Evolutionary conservation across 2,888 invertebrate species (phyloP).

Genomic region (Mythimna albipuncta): DNA sequence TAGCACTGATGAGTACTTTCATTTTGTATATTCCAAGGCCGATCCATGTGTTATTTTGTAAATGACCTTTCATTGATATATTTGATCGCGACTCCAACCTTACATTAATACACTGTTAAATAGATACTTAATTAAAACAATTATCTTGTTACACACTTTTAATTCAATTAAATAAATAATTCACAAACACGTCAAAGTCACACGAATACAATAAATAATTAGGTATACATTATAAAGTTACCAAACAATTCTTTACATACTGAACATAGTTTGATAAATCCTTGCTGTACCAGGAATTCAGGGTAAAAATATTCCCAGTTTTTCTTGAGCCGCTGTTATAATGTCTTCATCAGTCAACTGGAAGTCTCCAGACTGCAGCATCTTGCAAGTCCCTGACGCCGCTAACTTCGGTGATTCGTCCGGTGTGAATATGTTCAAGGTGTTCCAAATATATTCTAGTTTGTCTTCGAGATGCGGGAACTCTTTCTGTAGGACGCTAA

Average conservation of each 20-base stretch:
- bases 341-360: constrained; percentile 54
- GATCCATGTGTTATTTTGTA: no score
- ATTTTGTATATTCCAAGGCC: no score
- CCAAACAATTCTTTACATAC: not conserved
- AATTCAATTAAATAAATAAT: constrained; percentile 38
- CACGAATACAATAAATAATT: constrained; percentile 21
- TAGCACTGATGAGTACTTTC: no score
- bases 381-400: constrained; percentile 50
- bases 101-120: no score
- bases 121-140: not conserved
- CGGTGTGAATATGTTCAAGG: constrained; percentile 84
- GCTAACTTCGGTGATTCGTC: constrained; percentile 74
- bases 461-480: constrained; percentile 91
- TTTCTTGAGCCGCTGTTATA: not conserved
- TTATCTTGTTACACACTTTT: constrained; percentile 42
- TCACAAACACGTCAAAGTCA: constrained; percentile 35
- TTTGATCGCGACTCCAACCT: no score
- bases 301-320: not conserved
- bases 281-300: not conserved
- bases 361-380: constrained; percentile 30
- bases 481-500: constrained; percentile 90
- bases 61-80: no score
- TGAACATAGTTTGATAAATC: not conserved
- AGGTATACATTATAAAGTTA: not conserved
- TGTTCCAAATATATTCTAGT: constrained; percentile 84